phyloP scores from a whole-genome alignment of 2,797 vertebrate species.

The Eidolon dupreanum region DNA sequence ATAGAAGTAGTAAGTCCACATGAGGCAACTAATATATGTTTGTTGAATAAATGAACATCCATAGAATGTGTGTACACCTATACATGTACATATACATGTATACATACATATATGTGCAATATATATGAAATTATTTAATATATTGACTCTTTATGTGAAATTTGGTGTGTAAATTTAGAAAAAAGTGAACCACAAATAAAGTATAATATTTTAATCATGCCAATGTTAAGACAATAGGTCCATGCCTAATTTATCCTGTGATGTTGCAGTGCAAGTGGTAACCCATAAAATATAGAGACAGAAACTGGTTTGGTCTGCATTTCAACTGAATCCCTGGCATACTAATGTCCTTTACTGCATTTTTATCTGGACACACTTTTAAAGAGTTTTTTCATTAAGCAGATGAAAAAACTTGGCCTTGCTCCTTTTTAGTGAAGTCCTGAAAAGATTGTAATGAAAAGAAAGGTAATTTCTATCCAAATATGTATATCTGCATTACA shows the following conservation, averaged over 20 bases:
- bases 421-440: background rate
- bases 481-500: slow-evolving; percentile 33
- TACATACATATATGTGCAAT: background rate
- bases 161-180: slow-evolving; percentile 22
- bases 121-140: background rate
- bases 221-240: background rate
- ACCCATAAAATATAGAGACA: background rate
- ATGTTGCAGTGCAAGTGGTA: background rate
- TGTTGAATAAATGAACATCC: background rate
- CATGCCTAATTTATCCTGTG: background rate
- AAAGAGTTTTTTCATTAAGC: slow-evolving; percentile 19
- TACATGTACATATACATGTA: background rate
- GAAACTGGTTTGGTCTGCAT: background rate
- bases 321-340: background rate
- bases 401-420: background rate
- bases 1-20: background rate
- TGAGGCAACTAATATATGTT: background rate
- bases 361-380: background rate
- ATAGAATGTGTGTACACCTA: background rate
- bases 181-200: background rate
- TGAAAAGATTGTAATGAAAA: slow-evolving; percentile 22
- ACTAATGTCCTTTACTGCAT: background rate
- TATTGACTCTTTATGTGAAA: background rate
- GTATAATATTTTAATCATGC: background rate
- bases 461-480: slow-evolving; percentile 20